Conservation (phyloP, 2,797 vertebrate genomes). For the Hemibagrus guttatus region DNA sequence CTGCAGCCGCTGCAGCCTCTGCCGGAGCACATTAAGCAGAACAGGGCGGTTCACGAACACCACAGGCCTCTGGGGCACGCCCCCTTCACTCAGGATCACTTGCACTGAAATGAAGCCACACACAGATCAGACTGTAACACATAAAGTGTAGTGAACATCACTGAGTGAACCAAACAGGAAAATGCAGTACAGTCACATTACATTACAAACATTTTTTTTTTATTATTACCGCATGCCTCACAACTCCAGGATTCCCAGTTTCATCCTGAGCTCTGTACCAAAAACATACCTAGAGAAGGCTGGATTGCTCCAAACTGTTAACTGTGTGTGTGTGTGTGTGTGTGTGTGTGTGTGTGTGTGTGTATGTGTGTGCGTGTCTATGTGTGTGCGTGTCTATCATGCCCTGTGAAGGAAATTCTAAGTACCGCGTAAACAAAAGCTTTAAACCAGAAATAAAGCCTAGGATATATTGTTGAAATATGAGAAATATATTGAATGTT, state of each 20-base stretch:
- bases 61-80: conserved; percentile 92
- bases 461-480: no score
- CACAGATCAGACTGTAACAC: neutral
- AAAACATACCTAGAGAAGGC: no score
- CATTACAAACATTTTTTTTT: neutral
- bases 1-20: conserved; percentile 80
- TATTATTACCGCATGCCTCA: neutral
- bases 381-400: no score
- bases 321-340: no score
- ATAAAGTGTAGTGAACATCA: neutral
- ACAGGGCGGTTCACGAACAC: conserved; percentile 88
- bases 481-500: no score
- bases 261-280: neutral
- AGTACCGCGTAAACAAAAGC: no score
- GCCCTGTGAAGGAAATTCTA: no score
- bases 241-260: neutral
- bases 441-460: no score
- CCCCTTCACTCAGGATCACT: conserved; percentile 86
- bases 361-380: no score
- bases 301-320: no score
- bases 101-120: conserved; percentile 60
- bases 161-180: neutral
- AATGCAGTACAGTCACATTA: neutral
- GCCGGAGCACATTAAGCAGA: conserved; percentile 79
- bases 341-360: no score